Evolutionary conservation across 2,113 vertebrate genomes (phyloP).

Genomic region (Ceratotherium simum): DNA sequence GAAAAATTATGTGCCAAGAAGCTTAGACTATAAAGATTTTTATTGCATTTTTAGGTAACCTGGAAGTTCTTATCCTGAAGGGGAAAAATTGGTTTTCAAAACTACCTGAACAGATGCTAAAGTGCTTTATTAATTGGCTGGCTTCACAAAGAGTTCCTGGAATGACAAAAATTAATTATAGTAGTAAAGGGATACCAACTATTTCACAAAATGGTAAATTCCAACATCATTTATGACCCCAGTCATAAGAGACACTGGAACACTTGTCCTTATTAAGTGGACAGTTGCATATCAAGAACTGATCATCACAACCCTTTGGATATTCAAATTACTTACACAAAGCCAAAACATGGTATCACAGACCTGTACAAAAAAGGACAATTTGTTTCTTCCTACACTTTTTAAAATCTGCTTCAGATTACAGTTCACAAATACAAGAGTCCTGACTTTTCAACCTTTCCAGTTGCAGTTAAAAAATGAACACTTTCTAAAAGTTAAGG

Average conservation of each 20-base stretch:
- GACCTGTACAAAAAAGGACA: constrained; percentile 73
- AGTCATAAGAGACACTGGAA: constrained; percentile 68
- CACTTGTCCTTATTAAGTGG: constrained; percentile 74
- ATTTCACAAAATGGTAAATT: constrained; percentile 74
- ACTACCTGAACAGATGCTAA: constrained; percentile 83
- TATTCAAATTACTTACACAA: constrained; percentile 72
- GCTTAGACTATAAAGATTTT: constrained; percentile 78
- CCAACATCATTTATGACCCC: constrained; percentile 65
- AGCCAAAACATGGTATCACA: constrained; percentile 69
- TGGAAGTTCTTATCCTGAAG: constrained; percentile 80
- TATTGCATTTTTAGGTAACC: constrained; percentile 85
- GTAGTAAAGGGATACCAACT: constrained; percentile 74
- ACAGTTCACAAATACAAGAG: constrained; percentile 76
- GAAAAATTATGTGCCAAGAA: constrained; percentile 82
- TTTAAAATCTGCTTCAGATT: constrained; percentile 74
- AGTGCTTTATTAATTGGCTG: constrained; percentile 82
- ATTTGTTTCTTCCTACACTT: constrained; percentile 70
- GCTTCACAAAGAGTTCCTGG: constrained; percentile 78
- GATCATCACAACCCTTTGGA: constrained; percentile 73
- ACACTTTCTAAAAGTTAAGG: constrained; percentile 77
- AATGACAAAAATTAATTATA: constrained; percentile 78
- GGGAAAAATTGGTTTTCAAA: constrained; percentile 78
- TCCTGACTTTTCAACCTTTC: constrained; percentile 77
- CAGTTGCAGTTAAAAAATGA: constrained; percentile 76
- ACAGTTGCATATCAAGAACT: constrained; percentile 79